These are phyloP conservation scores for Troides oblongomaculatus DNA, from an alignment of 2,888 invertebrate species.

Conservation along the genomic window DNA sequence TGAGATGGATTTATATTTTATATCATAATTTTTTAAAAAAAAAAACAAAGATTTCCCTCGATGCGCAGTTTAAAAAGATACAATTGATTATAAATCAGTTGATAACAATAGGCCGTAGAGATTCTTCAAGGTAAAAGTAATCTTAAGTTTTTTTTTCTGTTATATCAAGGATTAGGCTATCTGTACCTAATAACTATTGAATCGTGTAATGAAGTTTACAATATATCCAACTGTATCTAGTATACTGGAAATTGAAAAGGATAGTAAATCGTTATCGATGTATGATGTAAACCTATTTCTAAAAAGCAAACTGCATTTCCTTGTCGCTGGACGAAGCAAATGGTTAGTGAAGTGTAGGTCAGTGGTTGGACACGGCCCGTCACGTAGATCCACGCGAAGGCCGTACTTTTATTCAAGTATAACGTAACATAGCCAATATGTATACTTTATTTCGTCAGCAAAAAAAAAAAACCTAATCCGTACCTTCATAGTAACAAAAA, in stretches of 20 bases:
- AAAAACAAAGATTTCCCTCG: conserved; percentile 10
- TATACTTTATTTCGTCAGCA: conserved; percentile 21
- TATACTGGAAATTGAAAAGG: not conserved
- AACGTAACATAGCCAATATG: conserved; percentile 27
- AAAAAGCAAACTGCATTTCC: not conserved
- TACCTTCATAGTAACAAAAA: not conserved
- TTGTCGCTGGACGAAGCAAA: conserved; percentile 20
- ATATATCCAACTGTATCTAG: not conserved
- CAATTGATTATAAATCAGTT: conserved; percentile 14
- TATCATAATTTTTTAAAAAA: not conserved
- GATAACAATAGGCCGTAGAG: conserved; percentile 19
- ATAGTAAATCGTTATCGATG: not conserved
- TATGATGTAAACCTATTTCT: not conserved
- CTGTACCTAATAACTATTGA: not conserved
- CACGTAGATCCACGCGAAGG: conserved; percentile 43
- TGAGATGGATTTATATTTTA: not conserved
- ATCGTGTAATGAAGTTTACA: not conserved
- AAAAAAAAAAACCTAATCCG: not conserved
- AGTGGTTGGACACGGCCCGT: conserved; percentile 29
- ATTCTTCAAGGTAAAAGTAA: conserved; percentile 2
- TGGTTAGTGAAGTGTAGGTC: conserved; percentile 16
- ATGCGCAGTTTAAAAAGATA: conserved; percentile 7
- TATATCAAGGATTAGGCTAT: not conserved
- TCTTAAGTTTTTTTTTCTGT: not conserved
- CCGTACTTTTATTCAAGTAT: conserved; percentile 32